These are phyloP conservation scores for Drosophila paramelanica DNA, from an alignment of 2,888 invertebrate genomes.

Conservation along the genomic window DNA sequence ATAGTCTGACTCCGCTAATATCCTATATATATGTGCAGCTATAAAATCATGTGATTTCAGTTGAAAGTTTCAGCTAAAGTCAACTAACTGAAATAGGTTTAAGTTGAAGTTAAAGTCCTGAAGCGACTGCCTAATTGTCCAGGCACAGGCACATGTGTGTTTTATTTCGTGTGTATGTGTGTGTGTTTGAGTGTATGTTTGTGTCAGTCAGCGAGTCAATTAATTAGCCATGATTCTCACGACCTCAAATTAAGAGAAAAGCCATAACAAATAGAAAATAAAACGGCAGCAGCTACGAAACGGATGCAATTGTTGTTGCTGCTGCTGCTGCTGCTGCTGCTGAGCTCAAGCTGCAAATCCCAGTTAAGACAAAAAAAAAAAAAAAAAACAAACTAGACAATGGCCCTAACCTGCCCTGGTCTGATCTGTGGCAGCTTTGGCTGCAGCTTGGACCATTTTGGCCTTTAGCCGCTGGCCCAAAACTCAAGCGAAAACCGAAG, in stretches of 20 bases:
- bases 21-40: neutral
- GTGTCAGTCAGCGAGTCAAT: conserved; percentile 75
- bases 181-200: conserved; percentile 33
- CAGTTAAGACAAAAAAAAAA: conserved; percentile 1
- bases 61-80: conserved; percentile 16
- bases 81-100: conserved; percentile 11
- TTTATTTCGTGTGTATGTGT: conserved; percentile 8
- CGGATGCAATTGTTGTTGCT: conserved; percentile 55
- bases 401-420: conserved; percentile 70
- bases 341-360: conserved; percentile 29
- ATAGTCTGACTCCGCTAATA: neutral
- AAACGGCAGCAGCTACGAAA: conserved; percentile 59
- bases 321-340: conserved; percentile 30
- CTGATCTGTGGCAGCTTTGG: conserved; percentile 51
- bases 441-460: conserved; percentile 52
- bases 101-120: conserved; percentile 20
- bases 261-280: conserved; percentile 80
- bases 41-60: neutral
- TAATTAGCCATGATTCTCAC: conserved; percentile 84
- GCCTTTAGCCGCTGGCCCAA: conserved; percentile 46
- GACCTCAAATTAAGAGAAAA: conserved; percentile 83
- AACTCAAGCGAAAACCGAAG: conserved; percentile 30
- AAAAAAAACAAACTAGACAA: conserved; percentile 50
- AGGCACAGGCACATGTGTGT: conserved; percentile 24
- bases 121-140: conserved; percentile 41